phyloP scores from a whole-genome alignment of 2,888 invertebrate species.

The Cyclophora albipunctata region DNA sequence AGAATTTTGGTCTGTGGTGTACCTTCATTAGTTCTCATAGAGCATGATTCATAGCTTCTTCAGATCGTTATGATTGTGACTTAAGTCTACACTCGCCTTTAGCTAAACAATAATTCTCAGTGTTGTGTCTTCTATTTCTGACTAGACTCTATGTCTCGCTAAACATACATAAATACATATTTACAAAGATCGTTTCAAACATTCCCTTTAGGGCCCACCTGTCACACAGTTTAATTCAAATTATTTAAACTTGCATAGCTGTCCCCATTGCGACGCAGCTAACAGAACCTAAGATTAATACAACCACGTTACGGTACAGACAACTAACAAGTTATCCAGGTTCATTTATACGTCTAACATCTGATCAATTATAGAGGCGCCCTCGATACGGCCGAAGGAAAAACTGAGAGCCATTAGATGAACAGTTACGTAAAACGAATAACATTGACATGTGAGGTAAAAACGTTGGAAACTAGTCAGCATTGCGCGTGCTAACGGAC shows the following conservation, averaged over 20 bases:
- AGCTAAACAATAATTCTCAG: too few relatives aligned
- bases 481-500: constrained; percentile 38
- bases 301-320: constrained; percentile 29
- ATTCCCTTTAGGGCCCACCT: too few relatives aligned
- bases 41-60: too few relatives aligned
- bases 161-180: too few relatives aligned
- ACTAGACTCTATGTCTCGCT: too few relatives aligned
- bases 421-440: constrained; percentile 69
- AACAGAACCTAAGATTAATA: constrained; percentile 15
- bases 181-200: too few relatives aligned
- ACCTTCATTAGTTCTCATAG: too few relatives aligned
- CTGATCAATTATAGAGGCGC: constrained; percentile 60
- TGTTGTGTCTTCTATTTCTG: too few relatives aligned
- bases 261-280: constrained; percentile 7
- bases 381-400: constrained; percentile 45
- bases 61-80: too few relatives aligned
- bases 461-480: constrained; percentile 40
- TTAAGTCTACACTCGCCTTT: too few relatives aligned
- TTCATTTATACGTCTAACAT: constrained; percentile 32
- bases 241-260: neutral
- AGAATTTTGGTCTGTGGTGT: too few relatives aligned
- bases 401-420: constrained; percentile 63
- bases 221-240: neutral
- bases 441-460: constrained; percentile 47
- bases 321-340: constrained; percentile 22